Evolutionary conservation across 1,140 invertebrate genomes (phyloP).

Genomic region (Glossosoma conforme): DNA sequence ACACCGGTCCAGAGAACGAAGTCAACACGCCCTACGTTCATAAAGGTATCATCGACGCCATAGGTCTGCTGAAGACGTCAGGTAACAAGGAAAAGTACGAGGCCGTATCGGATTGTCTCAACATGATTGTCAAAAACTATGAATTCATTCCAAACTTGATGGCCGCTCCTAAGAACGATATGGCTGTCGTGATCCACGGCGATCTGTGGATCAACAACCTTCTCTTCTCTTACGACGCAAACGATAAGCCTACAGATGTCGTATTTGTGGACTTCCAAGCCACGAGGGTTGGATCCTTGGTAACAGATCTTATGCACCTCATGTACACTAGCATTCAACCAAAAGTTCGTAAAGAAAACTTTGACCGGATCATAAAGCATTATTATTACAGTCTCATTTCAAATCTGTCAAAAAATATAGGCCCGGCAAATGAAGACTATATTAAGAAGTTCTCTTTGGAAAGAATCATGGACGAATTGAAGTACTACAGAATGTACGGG

Average conservation of each 20-base stretch:
- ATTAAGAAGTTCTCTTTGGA: conserved; percentile 10
- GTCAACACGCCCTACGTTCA: conserved; percentile 3
- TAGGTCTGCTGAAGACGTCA: conserved; percentile 1
- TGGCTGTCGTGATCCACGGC: conserved; percentile 38
- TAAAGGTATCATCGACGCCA: conserved; percentile 13
- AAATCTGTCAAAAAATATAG: conserved; percentile 24
- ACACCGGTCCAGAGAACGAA: conserved; percentile 9
- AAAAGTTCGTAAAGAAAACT: conserved; percentile 32
- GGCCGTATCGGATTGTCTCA: conserved; percentile 11
- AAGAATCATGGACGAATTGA: conserved; percentile 6
- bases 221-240: conserved; percentile 35
- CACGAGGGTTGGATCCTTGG: conserved; percentile 34
- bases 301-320: conserved; percentile 38
- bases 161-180: not conserved
- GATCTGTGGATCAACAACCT: conserved; percentile 47
- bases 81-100: conserved; percentile 2
- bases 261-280: conserved; percentile 43
- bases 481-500: conserved; percentile 17
- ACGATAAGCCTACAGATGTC: conserved; percentile 20
- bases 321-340: conserved; percentile 37
- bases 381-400: conserved; percentile 34
- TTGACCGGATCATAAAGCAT: conserved; percentile 34
- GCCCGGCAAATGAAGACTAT: conserved; percentile 12
- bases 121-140: conserved; percentile 1
- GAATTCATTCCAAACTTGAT: conserved; percentile 1